phyloP scores from a whole-genome alignment of 2,113 vertebrate genomes.

The Pristiophorus japonicus region DNA sequence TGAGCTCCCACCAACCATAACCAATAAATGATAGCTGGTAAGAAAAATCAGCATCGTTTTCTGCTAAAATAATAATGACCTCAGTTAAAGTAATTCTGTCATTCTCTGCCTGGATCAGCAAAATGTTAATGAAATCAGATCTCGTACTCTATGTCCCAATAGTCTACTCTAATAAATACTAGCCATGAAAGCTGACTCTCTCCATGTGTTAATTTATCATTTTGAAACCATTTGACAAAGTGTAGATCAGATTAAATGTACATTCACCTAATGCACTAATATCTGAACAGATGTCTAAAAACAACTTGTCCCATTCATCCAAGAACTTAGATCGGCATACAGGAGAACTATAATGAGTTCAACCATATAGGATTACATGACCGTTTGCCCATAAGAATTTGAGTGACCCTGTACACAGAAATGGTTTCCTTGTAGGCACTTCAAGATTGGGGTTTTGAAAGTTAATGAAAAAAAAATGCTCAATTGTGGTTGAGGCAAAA shows the following conservation, averaged over 20 bases:
- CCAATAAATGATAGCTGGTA: background rate
- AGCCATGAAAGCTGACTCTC: background rate
- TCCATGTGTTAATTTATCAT: background rate
- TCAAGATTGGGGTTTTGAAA: too few species aligned
- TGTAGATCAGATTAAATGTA: background rate
- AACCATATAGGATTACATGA: background rate
- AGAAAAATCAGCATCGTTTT: background rate
- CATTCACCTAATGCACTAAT: background rate
- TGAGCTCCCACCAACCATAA: background rate
- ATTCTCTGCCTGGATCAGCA: background rate
- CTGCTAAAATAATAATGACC: background rate
- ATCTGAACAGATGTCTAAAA: background rate
- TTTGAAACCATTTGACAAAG: background rate
- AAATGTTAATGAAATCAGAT: slow-evolving; percentile 11
- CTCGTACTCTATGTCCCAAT: background rate
- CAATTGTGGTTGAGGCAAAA: background rate
- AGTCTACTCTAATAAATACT: background rate
- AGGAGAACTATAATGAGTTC: background rate
- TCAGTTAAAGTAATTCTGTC: background rate
- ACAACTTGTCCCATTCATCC: background rate
- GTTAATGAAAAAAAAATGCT: background rate
- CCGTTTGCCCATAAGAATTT: background rate
- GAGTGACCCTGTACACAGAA: background rate
- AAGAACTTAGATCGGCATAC: background rate
- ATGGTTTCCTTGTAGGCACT: too few species aligned